These are phyloP conservation scores for Corythaeola cristata DNA, from an alignment of 2,113 vertebrate species.

Conservation along the genomic window DNA sequence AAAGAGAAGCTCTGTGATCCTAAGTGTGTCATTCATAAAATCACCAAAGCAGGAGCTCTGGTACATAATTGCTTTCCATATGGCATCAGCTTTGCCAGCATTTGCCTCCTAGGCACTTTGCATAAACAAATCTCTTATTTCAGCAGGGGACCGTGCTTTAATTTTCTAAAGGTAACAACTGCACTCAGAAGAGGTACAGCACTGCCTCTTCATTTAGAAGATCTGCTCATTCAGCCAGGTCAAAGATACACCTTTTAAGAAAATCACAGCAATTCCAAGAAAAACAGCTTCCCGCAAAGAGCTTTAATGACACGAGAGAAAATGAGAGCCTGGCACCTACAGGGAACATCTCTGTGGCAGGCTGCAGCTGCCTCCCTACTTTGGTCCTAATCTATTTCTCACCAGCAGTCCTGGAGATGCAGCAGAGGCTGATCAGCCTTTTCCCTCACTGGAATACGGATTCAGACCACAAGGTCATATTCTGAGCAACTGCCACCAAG, in stretches of 20 bases:
- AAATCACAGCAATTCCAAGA: slow-evolving; percentile 44
- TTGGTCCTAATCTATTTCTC: not conserved
- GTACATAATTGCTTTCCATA: not conserved
- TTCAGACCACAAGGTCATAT: not conserved
- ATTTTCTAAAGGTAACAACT: not conserved
- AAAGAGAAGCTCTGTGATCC: slow-evolving; percentile 37
- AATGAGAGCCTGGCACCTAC: slow-evolving; percentile 9
- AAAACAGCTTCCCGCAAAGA: slow-evolving; percentile 29
- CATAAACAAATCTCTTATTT: slow-evolving; percentile 4
- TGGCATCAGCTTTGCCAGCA: slow-evolving; percentile 43
- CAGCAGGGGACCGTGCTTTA: not conserved
- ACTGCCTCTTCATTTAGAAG: not conserved
- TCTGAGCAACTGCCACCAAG: not conserved
- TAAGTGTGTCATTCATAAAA: slow-evolving; percentile 12
- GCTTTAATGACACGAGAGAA: slow-evolving; percentile 7
- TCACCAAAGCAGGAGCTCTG: slow-evolving; percentile 44
- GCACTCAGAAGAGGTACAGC: not conserved
- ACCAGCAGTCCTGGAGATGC: not conserved
- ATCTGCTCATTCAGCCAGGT: not conserved
- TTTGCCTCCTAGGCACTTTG: slow-evolving; percentile 3
- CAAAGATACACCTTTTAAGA: slow-evolving; percentile 19
- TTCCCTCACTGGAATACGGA: not conserved
- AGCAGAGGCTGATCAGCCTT: not conserved
- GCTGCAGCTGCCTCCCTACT: not conserved
- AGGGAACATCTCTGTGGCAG: not conserved